Evolutionary conservation across 1,140 invertebrate genomes (phyloP), one percentile per base, ranked within the genome.

Genomic region (Heterodera carotae): DNA sequence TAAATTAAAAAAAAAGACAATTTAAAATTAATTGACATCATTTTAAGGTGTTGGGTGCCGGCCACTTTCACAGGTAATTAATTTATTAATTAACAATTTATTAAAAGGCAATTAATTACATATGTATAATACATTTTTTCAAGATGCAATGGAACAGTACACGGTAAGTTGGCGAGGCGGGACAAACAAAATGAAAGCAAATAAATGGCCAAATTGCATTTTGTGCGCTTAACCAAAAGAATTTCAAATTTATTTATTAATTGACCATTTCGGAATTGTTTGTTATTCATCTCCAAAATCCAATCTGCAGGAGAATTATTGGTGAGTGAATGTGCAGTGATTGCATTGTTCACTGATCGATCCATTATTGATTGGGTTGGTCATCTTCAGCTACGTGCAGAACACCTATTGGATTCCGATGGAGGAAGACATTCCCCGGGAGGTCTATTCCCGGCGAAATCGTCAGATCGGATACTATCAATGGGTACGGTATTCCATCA

Each of bases 381-480:
- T 15, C 39, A 43, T 12, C 6, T 31, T 22, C 33, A 74, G 85
- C 74, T 86, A 85, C 84, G 84, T 86, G 22, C 84, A 86, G 70
- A 86, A 87, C 71, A 88, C 86, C 6, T 87, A 88, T 67, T 88
- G 85, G 82, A 83, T 87, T n/a, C 86, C 85, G 34, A 88, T 86
- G 84, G 77, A 84, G 39, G 81, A 82, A 76, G 85, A 87, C 67
- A 87, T 87, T 75, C 85, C 85, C 15, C 80, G 84, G 34, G 85
- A 87, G 77, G 88, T 87, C 15, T 87, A 87, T 53, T 83, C 84
- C 0, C 82, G 85, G 36, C 53, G 85, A 53, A 87, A 87, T 75
- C 72, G 86, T 36, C 85, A 87, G 64, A 88, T 87, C 39, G 85
- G 84, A 8, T 89, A 90, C 77, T 90, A 90, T 78, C 89, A 90